Evolutionary conservation across 2,797 vertebrate genomes (phyloP).

Genomic region (Eleutherodactylus coqui): DNA sequence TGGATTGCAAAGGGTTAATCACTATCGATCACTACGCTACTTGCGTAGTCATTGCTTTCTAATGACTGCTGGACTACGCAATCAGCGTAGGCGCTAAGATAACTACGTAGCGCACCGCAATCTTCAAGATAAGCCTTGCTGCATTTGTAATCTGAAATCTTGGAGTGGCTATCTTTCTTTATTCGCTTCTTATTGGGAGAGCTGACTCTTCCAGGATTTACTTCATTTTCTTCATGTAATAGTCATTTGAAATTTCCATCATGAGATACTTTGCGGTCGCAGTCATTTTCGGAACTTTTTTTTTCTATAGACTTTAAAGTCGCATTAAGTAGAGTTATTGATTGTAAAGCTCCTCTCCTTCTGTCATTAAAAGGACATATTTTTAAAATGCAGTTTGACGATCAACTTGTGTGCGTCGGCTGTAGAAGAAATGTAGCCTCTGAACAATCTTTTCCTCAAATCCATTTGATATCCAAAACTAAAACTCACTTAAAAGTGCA

Average conservation of each 20-base stretch:
- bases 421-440: constrained; percentile 48
- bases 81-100: too few relatives aligned
- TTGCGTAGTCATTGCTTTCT: too few relatives aligned
- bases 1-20: too few relatives aligned
- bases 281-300: constrained; percentile 46
- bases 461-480: constrained; percentile 56
- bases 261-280: neutral
- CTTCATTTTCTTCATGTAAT: neutral
- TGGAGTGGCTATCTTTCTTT: neutral
- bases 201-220: neutral
- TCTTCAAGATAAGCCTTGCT: too few relatives aligned
- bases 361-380: constrained; percentile 52
- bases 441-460: constrained; percentile 52
- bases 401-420: constrained; percentile 23
- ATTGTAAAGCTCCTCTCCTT: constrained; percentile 43
- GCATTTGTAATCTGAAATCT: too few relatives aligned
- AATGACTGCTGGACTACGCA: too few relatives aligned
- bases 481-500: constrained; percentile 59
- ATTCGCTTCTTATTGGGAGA: neutral
- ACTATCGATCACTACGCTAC: too few relatives aligned
- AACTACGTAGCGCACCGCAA: too few relatives aligned
- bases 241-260: constrained; percentile 18
- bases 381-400: constrained; percentile 50
- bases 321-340: constrained; percentile 57
- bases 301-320: constrained; percentile 44